phyloP scores from a whole-genome alignment of 2,113 vertebrate genomes.

The Barbus barbus region DNA sequence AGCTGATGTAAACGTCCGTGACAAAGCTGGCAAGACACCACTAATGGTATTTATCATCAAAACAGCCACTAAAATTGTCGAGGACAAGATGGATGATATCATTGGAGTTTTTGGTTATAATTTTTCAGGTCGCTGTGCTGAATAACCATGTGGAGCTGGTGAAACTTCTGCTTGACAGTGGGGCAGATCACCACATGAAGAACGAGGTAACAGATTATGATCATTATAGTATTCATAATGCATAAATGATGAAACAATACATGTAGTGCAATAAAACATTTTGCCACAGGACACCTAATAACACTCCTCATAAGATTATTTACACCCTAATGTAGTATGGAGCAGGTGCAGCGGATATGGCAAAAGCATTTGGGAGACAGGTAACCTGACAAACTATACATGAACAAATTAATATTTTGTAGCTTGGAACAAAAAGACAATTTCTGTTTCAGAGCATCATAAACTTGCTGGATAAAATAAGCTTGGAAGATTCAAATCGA shows the following conservation, averaged over 20 bases:
- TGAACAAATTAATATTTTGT: neutral
- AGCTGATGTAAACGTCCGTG: slow-evolving; percentile 71
- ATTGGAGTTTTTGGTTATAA: neutral
- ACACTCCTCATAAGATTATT: neutral
- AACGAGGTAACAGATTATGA: slow-evolving; percentile 62
- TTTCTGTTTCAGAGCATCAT: slow-evolving; percentile 50
- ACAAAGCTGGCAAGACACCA: slow-evolving; percentile 76
- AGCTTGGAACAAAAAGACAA: neutral
- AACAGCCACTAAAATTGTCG: neutral
- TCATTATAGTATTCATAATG: neutral
- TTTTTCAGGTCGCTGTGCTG: slow-evolving; percentile 71
- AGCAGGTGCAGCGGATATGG: slow-evolving; percentile 71
- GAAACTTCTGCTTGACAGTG: slow-evolving; percentile 68
- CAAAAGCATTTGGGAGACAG: slow-evolving; percentile 70
- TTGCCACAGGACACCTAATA: neutral
- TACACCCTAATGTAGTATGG: slow-evolving; percentile 60
- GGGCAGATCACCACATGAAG: slow-evolving; percentile 67
- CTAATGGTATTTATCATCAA: slow-evolving; percentile 71
- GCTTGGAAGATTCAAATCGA: slow-evolving; percentile 6
- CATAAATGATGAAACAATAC: neutral
- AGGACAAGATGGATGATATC: neutral
- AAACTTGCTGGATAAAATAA: slow-evolving; percentile 38
- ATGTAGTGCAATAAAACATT: neutral
- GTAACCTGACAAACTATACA: slow-evolving; percentile 46
- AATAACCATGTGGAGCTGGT: slow-evolving; percentile 67